These are phyloP conservation scores for Lasioglossum calceatum DNA, from an alignment of 2,888 invertebrate genomes.

Conservation along the genomic window DNA sequence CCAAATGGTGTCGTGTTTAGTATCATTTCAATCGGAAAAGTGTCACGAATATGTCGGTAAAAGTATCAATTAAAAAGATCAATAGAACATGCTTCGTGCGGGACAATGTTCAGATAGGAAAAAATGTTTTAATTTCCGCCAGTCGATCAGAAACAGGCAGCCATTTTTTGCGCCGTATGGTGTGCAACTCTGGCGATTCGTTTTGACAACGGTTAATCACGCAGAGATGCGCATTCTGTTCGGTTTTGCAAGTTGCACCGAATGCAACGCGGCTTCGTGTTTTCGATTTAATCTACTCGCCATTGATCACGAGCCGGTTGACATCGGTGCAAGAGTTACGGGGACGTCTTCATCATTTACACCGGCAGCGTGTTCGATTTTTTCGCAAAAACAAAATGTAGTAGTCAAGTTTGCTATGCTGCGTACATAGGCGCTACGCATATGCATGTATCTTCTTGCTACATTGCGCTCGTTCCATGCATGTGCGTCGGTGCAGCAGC, in stretches of 20 bases:
- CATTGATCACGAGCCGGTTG: slow-evolving; percentile 12
- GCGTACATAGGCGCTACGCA: background rate
- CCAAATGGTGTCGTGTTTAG: too few species aligned
- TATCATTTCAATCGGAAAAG: too few species aligned
- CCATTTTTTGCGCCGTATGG: background rate
- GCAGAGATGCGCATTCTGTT: background rate
- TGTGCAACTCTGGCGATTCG: background rate
- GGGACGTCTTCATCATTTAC: slow-evolving; percentile 10
- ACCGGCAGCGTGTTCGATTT: background rate
- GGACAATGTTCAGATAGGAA: background rate
- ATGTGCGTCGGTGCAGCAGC: background rate
- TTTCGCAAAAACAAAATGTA: background rate
- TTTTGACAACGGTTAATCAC: background rate
- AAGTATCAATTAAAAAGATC: too few species aligned
- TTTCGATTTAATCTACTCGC: background rate
- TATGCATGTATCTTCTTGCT: background rate
- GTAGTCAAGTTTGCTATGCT: background rate
- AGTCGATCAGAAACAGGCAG: background rate
- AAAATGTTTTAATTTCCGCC: background rate
- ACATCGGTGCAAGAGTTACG: slow-evolving; percentile 15
- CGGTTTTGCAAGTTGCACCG: background rate
- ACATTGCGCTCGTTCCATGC: background rate
- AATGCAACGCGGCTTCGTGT: background rate
- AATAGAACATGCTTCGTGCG: too few species aligned
- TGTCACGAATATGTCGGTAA: too few species aligned